These are phyloP conservation scores for Oreotragus oreotragus DNA, from an alignment of 2,113 vertebrate species.

Conservation along the genomic window DNA sequence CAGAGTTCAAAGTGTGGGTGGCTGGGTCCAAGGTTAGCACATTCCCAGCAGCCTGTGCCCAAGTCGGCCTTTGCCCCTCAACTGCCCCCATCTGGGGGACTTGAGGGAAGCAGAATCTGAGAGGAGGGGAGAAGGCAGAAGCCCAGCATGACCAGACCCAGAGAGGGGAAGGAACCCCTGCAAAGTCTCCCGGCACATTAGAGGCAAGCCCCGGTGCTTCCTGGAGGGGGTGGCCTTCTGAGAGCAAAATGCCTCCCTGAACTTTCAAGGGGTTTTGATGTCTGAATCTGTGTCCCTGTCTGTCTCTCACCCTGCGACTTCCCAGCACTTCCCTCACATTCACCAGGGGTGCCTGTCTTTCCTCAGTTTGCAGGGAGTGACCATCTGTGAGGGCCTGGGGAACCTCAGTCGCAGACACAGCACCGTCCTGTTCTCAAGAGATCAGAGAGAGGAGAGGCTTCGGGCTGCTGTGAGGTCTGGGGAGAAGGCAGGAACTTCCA, in stretches of 20 bases:
- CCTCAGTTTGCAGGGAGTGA: not conserved
- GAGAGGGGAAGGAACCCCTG: not conserved
- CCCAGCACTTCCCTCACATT: rapidly evolving
- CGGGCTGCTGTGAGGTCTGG: not conserved
- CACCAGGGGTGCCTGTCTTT: not conserved
- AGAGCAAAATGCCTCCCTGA: not conserved
- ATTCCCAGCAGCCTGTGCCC: not conserved
- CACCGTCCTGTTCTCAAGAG: not conserved
- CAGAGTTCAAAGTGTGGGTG: not conserved
- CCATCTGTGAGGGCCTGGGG: not conserved
- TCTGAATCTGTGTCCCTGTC: not conserved
- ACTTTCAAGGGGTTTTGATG: not conserved
- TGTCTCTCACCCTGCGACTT: not conserved
- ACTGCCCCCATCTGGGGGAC: too few relatives aligned
- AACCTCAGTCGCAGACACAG: not conserved
- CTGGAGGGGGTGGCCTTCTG: not conserved
- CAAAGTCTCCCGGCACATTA: not conserved
- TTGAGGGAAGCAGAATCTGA: not conserved
- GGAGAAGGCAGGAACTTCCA: not conserved
- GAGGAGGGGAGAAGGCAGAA: not conserved
- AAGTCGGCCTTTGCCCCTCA: too few relatives aligned
- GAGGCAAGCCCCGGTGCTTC: not conserved
- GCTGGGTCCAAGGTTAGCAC: not conserved
- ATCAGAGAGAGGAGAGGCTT: not conserved
- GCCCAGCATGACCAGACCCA: not conserved